Conservation (phyloP, 2,888 invertebrate species). For the Pterostichus niger region DNA sequence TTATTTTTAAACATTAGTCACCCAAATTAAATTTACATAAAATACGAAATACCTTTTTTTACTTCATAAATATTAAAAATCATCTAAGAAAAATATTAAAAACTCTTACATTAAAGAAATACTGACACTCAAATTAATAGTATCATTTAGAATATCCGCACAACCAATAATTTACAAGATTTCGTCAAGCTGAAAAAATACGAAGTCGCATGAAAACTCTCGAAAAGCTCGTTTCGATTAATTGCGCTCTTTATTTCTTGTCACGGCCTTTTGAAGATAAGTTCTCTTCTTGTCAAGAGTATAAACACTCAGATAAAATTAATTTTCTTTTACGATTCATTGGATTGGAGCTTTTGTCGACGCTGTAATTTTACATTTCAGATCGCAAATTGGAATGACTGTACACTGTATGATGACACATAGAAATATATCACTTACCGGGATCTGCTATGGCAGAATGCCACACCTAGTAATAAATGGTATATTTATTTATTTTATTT, state of each 20-base stretch:
- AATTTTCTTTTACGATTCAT: conserved; percentile 20
- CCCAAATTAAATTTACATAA: conserved; percentile 7
- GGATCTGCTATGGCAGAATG: no score
- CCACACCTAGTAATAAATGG: no score
- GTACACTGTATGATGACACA: no score
- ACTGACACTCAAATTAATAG: neutral
- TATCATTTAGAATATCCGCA: conserved; percentile 10
- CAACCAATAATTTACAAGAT: conserved; percentile 19
- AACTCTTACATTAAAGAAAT: no score
- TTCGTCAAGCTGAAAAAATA: neutral
- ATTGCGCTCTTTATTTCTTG: conserved; percentile 37
- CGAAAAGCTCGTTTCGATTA: conserved; percentile 7
- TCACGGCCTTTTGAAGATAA: conserved; percentile 10
- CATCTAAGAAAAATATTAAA: neutral
- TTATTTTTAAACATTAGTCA: no score
- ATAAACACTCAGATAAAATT: conserved; percentile 18
- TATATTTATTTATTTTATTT: no score
- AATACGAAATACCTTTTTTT: neutral
- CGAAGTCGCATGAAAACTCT: conserved; percentile 2
- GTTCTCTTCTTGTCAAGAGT: conserved; percentile 10
- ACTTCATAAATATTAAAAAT: conserved; percentile 6
- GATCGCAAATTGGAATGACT: no score
- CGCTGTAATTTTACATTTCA: no score
- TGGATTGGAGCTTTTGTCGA: neutral
- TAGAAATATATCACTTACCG: no score